These are phyloP conservation scores for Okamejei kenojei DNA, from an alignment of 2,797 vertebrate species.

Conservation along the genomic window DNA sequence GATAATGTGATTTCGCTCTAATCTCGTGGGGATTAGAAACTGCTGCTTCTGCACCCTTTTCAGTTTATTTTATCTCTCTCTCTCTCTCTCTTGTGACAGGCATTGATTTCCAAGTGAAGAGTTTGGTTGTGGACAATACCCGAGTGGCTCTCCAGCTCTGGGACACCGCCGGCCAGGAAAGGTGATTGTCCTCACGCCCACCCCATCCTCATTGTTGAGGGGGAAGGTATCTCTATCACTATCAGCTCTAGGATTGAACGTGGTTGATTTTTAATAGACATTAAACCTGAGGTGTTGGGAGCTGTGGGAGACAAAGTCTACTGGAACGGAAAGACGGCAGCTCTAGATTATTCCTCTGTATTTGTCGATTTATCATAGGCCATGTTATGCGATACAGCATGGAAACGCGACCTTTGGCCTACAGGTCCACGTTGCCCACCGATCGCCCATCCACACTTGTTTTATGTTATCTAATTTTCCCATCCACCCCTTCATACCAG, in stretches of 20 bases:
- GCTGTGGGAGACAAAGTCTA: background rate
- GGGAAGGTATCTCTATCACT: background rate
- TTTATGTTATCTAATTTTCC: no score
- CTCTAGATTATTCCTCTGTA: background rate
- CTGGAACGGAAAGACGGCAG: background rate
- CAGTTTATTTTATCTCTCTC: background rate
- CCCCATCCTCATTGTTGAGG: background rate
- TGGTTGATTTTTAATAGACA: background rate
- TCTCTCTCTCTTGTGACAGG: slow-evolving; percentile 49
- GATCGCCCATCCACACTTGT: no score
- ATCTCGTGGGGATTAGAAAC: background rate
- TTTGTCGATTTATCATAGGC: background rate
- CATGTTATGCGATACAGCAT: background rate
- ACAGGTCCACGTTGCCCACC: no score
- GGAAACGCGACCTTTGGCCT: no score
- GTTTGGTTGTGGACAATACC: slow-evolving; percentile 58
- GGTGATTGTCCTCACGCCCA: slow-evolving; percentile 49
- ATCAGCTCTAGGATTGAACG: background rate
- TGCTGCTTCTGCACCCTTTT: background rate
- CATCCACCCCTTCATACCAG: no score
- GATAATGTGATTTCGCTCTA: background rate
- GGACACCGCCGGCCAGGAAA: slow-evolving; percentile 80
- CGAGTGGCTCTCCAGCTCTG: slow-evolving; percentile 68
- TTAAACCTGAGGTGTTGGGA: background rate
- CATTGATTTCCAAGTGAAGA: slow-evolving; percentile 72